Evolutionary conservation across 2,113 vertebrate species (phyloP), one percentile per base, ranked within the genome.

Genomic region (Pterocles gutturalis): DNA sequence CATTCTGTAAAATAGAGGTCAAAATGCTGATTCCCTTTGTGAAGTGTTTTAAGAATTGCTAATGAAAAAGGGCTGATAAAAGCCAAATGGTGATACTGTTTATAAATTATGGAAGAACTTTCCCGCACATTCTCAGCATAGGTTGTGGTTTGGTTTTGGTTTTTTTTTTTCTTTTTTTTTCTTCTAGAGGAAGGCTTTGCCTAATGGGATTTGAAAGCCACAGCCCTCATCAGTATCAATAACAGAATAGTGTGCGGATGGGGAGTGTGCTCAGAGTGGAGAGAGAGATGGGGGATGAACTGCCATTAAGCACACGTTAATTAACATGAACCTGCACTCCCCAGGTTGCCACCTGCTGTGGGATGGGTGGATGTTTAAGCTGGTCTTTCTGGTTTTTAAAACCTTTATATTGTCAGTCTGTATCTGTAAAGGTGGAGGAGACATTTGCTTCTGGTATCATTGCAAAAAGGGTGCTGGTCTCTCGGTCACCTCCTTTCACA

Each of bases 171-270:
- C 18, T 55, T 25, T 76, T 49, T 9, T 34, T 43, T 13, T 69
- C 76, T 48, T 6, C 43, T 85, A 11, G 79, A 67, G n/a, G 24
- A 76, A 88, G 48, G 34, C 55, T 90, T 96, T 80, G 34, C 20
- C 64, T 90, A 57, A 67, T 83, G 33, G 87, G 31, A 69, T 87
- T 80, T 72, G 80, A 93, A 96, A 93, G 72, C 78, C 67, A 51
- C 91, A 94, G 29, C 80, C 73, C 38, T 90, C 64, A 60, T 91
- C 53, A 79, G 31, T 87, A 75, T 90, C 84, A 83, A 11, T 76
- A 76, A 49, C 43, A 80, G 71, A 55, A 46, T 51, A 38, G 10
- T 19, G 61, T 65, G 64, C 46, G 65, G 57, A 54, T 75, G 53
- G 49, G n/a, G 62, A 53, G n/a, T 33, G 41, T 64, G 28, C 36